A percentile compares a stretch with the other conserved stretches of the same genome.
Conservation (phyloP, 2,797 vertebrate genomes). For the Helarctos malayanus region DNA sequence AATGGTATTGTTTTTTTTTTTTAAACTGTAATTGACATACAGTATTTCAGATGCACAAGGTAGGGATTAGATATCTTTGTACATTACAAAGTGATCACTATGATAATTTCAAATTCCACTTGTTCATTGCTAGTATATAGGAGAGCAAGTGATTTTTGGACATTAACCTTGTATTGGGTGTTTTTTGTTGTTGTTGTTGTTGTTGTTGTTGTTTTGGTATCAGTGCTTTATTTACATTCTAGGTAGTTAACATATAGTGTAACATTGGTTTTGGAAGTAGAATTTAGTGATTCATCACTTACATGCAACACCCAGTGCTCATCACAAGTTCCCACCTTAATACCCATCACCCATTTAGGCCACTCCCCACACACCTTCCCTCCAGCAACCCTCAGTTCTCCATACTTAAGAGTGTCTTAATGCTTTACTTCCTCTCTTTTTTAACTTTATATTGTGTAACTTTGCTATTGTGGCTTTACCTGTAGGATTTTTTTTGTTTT, state of each 20-base stretch:
- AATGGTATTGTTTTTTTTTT: neutral
- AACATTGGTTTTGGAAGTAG: neutral
- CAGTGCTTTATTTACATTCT: neutral
- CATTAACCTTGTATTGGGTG: neutral
- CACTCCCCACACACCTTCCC: neutral
- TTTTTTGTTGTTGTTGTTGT: neutral
- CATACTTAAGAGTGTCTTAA: neutral
- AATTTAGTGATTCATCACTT: neutral
- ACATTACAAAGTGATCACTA: neutral
- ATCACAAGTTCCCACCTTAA: neutral
- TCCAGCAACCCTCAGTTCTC: neutral
- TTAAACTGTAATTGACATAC: neutral
- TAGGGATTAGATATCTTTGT: neutral
- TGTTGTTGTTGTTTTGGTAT: neutral
- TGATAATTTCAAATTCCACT: neutral
- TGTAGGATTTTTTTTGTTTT: neutral
- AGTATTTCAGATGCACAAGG: neutral
- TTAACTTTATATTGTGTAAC: neutral
- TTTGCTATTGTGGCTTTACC: neutral
- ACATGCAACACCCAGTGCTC: neutral
- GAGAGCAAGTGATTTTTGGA: neutral
- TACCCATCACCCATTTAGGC: neutral
- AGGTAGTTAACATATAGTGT: neutral
- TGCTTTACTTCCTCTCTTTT: neutral
- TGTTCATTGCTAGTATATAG: neutral